Percentiles rank a stretch among this genome's conserved stretches.
Evolutionary conservation across 2,113 vertebrate species (phyloP).

Genomic region (Leptocoma aspasia): DNA sequence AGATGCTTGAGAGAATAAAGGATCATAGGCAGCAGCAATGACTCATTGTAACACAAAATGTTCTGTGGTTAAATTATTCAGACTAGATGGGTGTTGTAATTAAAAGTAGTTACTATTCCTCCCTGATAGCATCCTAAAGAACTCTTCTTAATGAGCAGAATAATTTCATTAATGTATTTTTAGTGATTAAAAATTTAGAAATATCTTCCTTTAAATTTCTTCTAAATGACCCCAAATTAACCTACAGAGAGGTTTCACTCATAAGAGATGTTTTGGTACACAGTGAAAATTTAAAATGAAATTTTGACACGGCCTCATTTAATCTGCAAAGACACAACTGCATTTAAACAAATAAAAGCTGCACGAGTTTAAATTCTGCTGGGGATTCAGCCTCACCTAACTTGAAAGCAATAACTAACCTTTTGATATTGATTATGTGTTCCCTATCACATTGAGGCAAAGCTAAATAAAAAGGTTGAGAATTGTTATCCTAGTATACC

Average conservation of each 20-base stretch:
- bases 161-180: neutral
- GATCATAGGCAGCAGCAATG: neutral
- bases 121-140: neutral
- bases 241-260: neutral
- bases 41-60: neutral
- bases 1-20: neutral
- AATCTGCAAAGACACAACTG: neutral
- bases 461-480: neutral
- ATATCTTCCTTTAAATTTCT: neutral
- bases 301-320: neutral
- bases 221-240: neutral
- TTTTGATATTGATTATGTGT: neutral
- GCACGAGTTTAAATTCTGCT: neutral
- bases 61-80: constrained; percentile 1
- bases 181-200: neutral
- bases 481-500: neutral
- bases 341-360: neutral
- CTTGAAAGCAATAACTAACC: neutral
- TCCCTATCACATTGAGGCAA: neutral
- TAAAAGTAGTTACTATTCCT: neutral
- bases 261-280: neutral
- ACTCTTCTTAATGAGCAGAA: neutral
- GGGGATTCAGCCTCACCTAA: neutral
- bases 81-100: neutral
- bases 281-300: neutral